These are phyloP conservation scores for Apotomis turbidana DNA, from an alignment of 2,888 invertebrate genomes.

Conservation along the genomic window DNA sequence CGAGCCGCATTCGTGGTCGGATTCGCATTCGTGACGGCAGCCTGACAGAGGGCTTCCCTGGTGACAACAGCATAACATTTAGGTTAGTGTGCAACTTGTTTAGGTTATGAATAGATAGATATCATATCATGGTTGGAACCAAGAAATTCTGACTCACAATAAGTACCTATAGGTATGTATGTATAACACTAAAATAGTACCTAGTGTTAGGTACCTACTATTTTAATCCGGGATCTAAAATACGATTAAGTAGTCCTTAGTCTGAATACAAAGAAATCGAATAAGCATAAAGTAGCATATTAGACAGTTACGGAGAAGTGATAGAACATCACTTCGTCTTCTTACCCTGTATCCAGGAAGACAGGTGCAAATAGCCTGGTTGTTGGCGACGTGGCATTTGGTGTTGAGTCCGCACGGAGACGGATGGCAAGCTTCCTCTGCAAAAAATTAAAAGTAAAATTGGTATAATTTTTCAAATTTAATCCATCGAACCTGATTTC, in stretches of 20 bases:
- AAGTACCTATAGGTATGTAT: too few relatives aligned
- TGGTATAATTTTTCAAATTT: neutral
- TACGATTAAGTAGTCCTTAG: too few relatives aligned
- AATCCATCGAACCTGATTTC: too few relatives aligned
- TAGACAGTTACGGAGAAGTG: neutral
- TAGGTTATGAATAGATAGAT: too few relatives aligned
- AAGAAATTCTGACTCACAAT: too few relatives aligned
- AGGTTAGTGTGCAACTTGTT: too few relatives aligned
- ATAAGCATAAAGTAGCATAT: too few relatives aligned
- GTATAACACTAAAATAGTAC: too few relatives aligned
- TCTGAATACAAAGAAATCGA: too few relatives aligned
- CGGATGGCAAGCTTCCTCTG: constrained; percentile 93
- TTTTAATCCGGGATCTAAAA: too few relatives aligned
- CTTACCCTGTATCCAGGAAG: constrained; percentile 86
- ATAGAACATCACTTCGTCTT: constrained; percentile 46
- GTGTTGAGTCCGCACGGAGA: constrained; percentile 93
- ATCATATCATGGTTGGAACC: too few relatives aligned
- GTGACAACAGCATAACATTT: neutral
- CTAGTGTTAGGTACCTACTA: too few relatives aligned
- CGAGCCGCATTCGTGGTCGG: constrained; percentile 88
- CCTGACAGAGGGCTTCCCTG: constrained; percentile 90
- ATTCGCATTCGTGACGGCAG: constrained; percentile 93
- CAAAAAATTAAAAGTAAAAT: constrained; percentile 33
- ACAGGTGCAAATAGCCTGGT: constrained; percentile 91
- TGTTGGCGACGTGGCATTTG: constrained; percentile 90